A percentile compares a stretch with the other conserved stretches of the same genome.
Evolutionary conservation across 2,797 vertebrate genomes (phyloP).

Genomic region (Gadopsis marmoratus): DNA sequence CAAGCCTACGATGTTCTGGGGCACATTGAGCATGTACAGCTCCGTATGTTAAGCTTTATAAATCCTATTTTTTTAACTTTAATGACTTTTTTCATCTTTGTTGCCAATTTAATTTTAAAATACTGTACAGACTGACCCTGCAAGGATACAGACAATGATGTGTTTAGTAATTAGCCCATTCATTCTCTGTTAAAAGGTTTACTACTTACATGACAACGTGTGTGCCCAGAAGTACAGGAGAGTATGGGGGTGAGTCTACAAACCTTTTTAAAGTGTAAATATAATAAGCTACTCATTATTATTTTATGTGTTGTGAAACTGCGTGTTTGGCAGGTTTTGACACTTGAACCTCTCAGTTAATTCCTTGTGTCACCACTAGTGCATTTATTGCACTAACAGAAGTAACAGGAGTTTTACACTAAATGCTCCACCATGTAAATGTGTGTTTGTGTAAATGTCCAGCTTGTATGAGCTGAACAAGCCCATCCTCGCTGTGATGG

Average conservation of each 20-base stretch:
- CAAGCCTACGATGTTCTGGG: conserved; percentile 75
- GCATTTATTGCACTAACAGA: too few species aligned
- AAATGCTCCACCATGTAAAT: neutral
- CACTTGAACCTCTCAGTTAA: neutral
- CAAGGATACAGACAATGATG: neutral
- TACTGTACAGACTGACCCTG: too few species aligned
- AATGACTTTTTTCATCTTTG: neutral
- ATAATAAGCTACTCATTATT: neutral
- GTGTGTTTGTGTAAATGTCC: conserved; percentile 30
- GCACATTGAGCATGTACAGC: conserved; percentile 67
- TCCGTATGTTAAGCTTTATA: conserved; percentile 40
- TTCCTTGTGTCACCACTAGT: neutral
- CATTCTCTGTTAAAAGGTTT: conserved; percentile 58
- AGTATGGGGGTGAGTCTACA: conserved; percentile 73
- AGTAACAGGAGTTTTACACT: neutral
- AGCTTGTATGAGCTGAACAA: conserved; percentile 76
- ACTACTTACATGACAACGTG: conserved; percentile 44
- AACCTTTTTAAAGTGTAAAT: neutral
- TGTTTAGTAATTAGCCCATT: neutral
- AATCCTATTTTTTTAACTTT: too few species aligned
- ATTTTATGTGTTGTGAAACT: neutral
- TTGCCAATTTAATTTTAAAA: neutral
- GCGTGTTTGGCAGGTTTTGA: neutral
- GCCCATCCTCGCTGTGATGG: conserved; percentile 77
- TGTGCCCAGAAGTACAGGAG: conserved; percentile 63